Evolutionary conservation across 2,113 vertebrate species (phyloP).

Genomic region (Eclectus roratus): DNA sequence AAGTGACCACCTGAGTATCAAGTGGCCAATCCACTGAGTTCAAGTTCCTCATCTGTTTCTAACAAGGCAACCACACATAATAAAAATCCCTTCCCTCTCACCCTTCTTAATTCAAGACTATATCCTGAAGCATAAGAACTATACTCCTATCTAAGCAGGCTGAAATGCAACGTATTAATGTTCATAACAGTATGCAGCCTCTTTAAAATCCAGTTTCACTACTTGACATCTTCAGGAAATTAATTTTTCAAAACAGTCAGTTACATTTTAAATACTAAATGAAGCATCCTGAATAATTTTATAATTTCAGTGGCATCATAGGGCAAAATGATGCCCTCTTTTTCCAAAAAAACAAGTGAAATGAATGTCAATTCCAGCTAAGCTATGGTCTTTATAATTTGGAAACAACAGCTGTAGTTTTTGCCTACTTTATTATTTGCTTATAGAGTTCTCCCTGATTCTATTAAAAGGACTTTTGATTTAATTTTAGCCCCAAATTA

Average conservation of each 20-base stretch:
- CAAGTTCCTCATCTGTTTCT: neutral
- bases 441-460: neutral
- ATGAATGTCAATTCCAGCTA: neutral
- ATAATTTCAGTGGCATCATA: neutral
- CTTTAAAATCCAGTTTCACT: neutral
- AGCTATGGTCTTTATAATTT: neutral
- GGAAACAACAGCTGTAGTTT: neutral
- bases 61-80: neutral
- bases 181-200: neutral
- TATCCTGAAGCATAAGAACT: neutral
- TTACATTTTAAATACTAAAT: neutral
- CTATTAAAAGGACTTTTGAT: neutral
- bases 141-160: neutral
- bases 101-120: neutral
- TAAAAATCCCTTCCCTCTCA: neutral
- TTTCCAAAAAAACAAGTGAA: neutral
- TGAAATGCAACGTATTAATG: neutral
- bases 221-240: neutral
- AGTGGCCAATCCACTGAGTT: neutral
- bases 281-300: neutral
- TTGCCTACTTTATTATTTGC: neutral
- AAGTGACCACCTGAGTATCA: neutral
- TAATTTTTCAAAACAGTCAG: neutral
- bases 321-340: neutral
- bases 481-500: neutral